Evolutionary conservation across 2,113 vertebrate species (phyloP).

Genomic region (Mus spicilegus): DNA sequence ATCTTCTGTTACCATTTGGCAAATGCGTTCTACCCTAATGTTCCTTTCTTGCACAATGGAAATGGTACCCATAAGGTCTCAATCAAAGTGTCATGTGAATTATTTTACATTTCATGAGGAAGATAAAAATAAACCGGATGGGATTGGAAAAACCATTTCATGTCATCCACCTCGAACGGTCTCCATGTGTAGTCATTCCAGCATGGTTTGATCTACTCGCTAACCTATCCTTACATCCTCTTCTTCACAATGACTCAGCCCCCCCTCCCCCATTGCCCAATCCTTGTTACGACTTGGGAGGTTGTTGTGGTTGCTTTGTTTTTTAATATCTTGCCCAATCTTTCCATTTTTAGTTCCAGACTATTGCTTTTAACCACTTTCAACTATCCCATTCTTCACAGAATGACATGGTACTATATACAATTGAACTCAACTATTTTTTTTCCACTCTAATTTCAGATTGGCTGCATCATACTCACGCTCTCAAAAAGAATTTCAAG

Average conservation of each 20-base stretch:
- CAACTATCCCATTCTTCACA: constrained; percentile 70
- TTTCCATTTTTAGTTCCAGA: constrained; percentile 85
- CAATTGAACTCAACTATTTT: constrained; percentile 53
- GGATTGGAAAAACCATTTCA: constrained; percentile 80
- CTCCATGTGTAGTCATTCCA: constrained; percentile 64
- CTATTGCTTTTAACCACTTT: constrained; percentile 80
- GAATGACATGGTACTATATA: constrained; percentile 72
- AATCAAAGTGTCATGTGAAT: constrained; percentile 83
- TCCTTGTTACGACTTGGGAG: constrained; percentile 80
- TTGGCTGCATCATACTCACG: background rate
- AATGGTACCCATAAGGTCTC: constrained; percentile 81
- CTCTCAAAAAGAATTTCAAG: constrained; percentile 1
- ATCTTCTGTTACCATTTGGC: constrained; percentile 78
- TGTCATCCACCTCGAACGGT: constrained; percentile 56
- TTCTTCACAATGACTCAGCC: constrained; percentile 67
- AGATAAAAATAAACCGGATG: constrained; percentile 81
- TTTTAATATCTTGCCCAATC: constrained; percentile 83
- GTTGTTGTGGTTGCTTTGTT: constrained; percentile 82
- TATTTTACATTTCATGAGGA: constrained; percentile 81
- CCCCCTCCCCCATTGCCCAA: constrained; percentile 72
- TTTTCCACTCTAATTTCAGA: constrained; percentile 58
- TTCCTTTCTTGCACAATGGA: constrained; percentile 80
- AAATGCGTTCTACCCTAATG: constrained; percentile 58
- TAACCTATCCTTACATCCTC: constrained; percentile 49
- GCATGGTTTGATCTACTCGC: constrained; percentile 40